Conservation (phyloP, 2,797 vertebrate genomes). For the Pantherophis vulpinus region DNA sequence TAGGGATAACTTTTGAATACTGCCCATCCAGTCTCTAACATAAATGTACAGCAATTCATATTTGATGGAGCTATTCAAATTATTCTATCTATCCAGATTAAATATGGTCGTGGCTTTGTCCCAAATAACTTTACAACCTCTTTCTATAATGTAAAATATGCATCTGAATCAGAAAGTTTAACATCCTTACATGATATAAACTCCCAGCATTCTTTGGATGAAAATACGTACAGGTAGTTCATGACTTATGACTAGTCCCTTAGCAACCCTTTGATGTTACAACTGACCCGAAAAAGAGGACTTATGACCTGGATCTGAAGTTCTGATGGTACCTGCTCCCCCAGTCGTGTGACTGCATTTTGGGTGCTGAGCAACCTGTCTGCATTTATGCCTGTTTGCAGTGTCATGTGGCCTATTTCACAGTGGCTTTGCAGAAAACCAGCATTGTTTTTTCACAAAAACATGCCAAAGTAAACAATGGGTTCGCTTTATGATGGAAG, state of each 20-base stretch:
- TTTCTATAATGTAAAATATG: not conserved
- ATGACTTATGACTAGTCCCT: too few relatives aligned
- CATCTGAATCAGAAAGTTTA: not conserved
- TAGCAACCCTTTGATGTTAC: too few relatives aligned
- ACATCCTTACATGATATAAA: not conserved
- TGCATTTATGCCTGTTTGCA: too few relatives aligned
- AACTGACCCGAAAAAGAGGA: too few relatives aligned
- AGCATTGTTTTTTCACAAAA: not conserved
- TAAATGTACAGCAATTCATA: not conserved
- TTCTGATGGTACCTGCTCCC: too few relatives aligned
- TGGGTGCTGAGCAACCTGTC: too few relatives aligned
- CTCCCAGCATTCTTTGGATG: not conserved
- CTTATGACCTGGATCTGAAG: too few relatives aligned
- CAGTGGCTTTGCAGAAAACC: too few relatives aligned
- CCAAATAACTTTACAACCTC: not conserved
- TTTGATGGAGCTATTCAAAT: not conserved
- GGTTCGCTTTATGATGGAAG: not conserved
- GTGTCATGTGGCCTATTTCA: too few relatives aligned
- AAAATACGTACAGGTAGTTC: not conserved
- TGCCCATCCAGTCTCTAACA: not conserved
- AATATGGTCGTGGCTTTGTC: not conserved
- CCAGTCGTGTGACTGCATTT: too few relatives aligned
- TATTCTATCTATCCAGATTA: not conserved
- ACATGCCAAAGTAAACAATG: not conserved
- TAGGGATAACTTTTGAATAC: not conserved